Percentiles rank a stretch among this genome's conserved stretches.
These are phyloP conservation scores for Littorina saxatilis DNA, from an alignment of 1,140 invertebrate genomes.

Conservation along the genomic window DNA sequence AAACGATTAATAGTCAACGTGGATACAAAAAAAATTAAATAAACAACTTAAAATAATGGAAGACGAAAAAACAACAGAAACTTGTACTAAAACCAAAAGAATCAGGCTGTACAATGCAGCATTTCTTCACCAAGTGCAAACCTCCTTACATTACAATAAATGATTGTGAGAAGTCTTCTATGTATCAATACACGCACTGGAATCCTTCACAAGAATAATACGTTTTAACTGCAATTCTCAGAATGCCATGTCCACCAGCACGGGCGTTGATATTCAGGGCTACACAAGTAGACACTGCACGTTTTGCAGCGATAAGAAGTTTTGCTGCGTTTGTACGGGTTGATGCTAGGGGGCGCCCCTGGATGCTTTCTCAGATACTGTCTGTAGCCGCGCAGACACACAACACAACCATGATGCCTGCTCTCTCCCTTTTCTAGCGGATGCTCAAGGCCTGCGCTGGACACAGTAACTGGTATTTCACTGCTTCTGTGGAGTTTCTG, in stretches of 20 bases:
- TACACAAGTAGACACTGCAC: slow-evolving; percentile 16
- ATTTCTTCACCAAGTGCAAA: no score
- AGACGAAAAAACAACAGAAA: no score
- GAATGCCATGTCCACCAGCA: slow-evolving; percentile 22
- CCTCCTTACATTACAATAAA: no score
- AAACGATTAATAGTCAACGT: no score
- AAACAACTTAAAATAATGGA: no score
- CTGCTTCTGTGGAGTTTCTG: background rate
- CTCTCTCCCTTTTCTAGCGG: background rate
- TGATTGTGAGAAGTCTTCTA: no score
- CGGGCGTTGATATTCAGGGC: background rate
- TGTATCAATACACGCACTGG: no score
- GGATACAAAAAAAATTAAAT: no score
- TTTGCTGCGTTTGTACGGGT: slow-evolving; percentile 11
- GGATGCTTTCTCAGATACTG: slow-evolving; percentile 1
- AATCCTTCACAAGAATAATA: no score
- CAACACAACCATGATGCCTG: background rate
- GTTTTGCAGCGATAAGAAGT: background rate
- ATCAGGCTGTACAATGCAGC: no score
- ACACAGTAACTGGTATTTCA: background rate
- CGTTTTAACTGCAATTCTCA: no score
- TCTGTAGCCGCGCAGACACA: slow-evolving; percentile 7
- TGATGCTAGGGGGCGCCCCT: background rate
- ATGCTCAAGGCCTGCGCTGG: background rate
- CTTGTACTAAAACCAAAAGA: no score